These are phyloP conservation scores for Drosophila sturtevanti DNA, from an alignment of 1,140 invertebrate species.

Conservation along the genomic window DNA sequence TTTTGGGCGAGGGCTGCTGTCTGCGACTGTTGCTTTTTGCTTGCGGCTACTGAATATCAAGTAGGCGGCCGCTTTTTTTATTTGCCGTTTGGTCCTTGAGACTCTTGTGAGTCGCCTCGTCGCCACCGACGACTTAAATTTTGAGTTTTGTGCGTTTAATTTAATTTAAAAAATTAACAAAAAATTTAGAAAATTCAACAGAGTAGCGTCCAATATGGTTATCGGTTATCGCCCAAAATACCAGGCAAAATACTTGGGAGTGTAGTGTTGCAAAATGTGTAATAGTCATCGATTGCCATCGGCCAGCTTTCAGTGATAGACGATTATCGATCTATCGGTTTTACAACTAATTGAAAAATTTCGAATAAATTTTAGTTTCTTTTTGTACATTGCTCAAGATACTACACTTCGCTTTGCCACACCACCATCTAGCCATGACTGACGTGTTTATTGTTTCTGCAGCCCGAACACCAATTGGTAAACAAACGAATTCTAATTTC, in stretches of 20 bases:
- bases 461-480: slow-evolving; percentile 83
- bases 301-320: background rate
- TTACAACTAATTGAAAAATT: slow-evolving; percentile 10
- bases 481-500: background rate
- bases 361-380: slow-evolving; percentile 39
- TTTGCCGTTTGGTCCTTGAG: slow-evolving; percentile 45
- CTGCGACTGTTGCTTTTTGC: slow-evolving; percentile 29
- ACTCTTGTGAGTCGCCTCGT: slow-evolving; percentile 43
- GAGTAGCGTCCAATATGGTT: slow-evolving; percentile 8
- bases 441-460: slow-evolving; percentile 83
- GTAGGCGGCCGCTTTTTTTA: slow-evolving; percentile 10
- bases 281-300: background rate
- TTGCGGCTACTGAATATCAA: slow-evolving; percentile 36
- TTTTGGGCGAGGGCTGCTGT: slow-evolving; percentile 67
- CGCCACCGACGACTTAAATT: slow-evolving; percentile 33
- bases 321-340: background rate
- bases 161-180: slow-evolving; percentile 48
- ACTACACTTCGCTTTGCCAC: background rate
- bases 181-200: slow-evolving; percentile 54
- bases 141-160: slow-evolving; percentile 65
- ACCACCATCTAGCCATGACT: slow-evolving; percentile 35
- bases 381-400: slow-evolving; percentile 7
- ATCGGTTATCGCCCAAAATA: slow-evolving; percentile 8
- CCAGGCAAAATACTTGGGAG: background rate
- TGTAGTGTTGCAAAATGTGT: background rate